Base-by-base conservation (phyloP, 2,888 invertebrate genomes). In the Oasisia sp. region DNA sequence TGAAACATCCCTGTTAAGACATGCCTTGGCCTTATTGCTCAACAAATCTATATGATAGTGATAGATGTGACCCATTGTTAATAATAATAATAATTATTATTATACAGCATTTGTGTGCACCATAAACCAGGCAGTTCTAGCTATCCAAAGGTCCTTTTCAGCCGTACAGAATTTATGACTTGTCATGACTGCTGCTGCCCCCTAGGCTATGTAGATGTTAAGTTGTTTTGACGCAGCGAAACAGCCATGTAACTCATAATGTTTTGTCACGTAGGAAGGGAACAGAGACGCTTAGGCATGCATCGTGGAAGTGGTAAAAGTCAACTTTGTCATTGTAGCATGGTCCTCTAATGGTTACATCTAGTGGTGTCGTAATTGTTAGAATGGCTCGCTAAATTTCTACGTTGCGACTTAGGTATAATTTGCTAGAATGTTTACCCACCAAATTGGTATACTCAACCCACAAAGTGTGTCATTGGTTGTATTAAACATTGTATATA, bases 231-330 rank as follows among this genome's bases (percentile, higher is more conserved):
- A 38, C 38, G 38, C 9, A 50, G 27, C 74, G n/a, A 27, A 74
- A 74, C 74, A 74, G 74, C 74, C n/a, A 27, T 14, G 74, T 74
- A n/a, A 74, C 74, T 74, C 27, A n/a, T 74, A 27, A 74, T 27
- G n/a, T 45, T 50, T 91, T 92, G 89, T 74, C 74, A 74, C 74
- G 27, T 92, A 91, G 45, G 91, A 92, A 91, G 89, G 90, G 91
- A 92, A 44, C 92, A 92, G 38, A 91, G 92, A 50, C 91, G 91
- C 32, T 89, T 92, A 91, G 91, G 74, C 45, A 91, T 91, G 89
- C 92, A 91, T 32, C 92, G 92, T 89, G 92, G 92, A 91, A 92
- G 92, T 91, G 92, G 92, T 92, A 92, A 92, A 44, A 91, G 91
- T 89, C 90, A 56, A 91, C 45, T 50, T 92, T 90, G 27, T 90